Evolutionary conservation across 2,888 invertebrate genomes (phyloP), one percentile per base, ranked within the genome.

Genomic region (Campopleginae sp.): DNA sequence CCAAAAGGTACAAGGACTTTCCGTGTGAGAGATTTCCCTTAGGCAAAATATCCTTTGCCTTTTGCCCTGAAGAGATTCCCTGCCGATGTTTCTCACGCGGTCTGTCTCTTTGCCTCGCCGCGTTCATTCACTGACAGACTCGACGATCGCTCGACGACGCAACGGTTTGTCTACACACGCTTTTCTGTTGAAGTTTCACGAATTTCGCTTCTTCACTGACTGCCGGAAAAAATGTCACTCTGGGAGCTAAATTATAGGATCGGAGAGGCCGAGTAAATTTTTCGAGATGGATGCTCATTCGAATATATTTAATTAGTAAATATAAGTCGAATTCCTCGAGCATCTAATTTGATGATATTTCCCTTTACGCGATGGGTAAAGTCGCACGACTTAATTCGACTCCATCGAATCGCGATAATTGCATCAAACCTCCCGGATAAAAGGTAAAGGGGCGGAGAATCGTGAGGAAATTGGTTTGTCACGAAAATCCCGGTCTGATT

Each of bases 41-140:
- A 63, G 68, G 75, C 70, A 78, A 54, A 17, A 51, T 48, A 61
- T 58, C 74, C 78, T 85, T 85, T 85, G 74, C 19, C 77, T 80
- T 78, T 76, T 44, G 61, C 33, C 33, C 44, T n/a, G 48, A 51
- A 23, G 12, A 33, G 58, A 42, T 19, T 46, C 46, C n/a, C 23
- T 44, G 14, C 27, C 61, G 12, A 23, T 76, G 71, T 71, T 66
- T n/a, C 27, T 75, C 83, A 42, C 65, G 66, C 46, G 51, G 61
- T 80, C 44, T 27, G 5, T 54, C 58, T 54, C 66, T 46, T 68
- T 58, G 23, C 48, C 42, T 44, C 48, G n/a, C 71, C 23, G 51
- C 23, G 51, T 46, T 38, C 63, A 48, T 23, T n/a, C 42, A 54
- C 48, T 66, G 54, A 44, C 38, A 63, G 58, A 75, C 61, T 75